Evolutionary conservation across 1,140 invertebrate species (phyloP).

Genomic region (Drosophila rhopaloa): DNA sequence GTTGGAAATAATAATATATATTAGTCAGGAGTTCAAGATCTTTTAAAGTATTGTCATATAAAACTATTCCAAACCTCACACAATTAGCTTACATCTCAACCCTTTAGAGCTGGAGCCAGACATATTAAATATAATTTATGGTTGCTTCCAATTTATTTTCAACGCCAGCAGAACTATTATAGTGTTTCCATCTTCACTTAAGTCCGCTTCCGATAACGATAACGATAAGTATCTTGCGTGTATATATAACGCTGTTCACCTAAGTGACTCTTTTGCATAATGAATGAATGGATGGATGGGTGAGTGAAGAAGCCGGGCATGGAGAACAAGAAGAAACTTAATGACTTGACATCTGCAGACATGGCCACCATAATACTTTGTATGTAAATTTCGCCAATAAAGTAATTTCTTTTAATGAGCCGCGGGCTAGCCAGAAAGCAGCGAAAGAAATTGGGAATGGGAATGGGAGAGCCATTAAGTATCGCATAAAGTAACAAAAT

Average conservation of each 20-base stretch:
- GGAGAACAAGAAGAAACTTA: constrained; percentile 50
- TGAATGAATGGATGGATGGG: constrained; percentile 43
- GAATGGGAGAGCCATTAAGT: constrained; percentile 58
- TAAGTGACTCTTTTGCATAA: constrained; percentile 61
- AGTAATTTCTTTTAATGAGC: constrained; percentile 81
- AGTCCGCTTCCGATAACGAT: constrained; percentile 55
- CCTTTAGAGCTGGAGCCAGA: neutral
- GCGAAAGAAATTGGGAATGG: constrained; percentile 25
- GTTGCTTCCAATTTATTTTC: constrained; percentile 23
- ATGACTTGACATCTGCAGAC: constrained; percentile 72
- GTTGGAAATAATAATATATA: neutral
- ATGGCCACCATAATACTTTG: constrained; percentile 80
- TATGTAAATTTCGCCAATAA: constrained; percentile 80
- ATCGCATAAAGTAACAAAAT: constrained; percentile 78
- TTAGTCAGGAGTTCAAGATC: too few relatives aligned
- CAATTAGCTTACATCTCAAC: constrained; percentile 11
- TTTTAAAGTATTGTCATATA: too few relatives aligned
- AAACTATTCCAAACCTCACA: neutral
- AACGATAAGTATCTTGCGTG: constrained; percentile 31
- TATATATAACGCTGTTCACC: constrained; percentile 45
- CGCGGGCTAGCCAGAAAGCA: constrained; percentile 54
- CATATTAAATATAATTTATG: constrained; percentile 34
- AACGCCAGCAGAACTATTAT: constrained; percentile 32
- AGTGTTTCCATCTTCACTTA: constrained; percentile 43
- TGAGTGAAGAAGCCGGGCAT: constrained; percentile 18